Percentiles rank a stretch among this genome's conserved stretches.
Conservation (phyloP, 2,888 invertebrate genomes). For the Alloscopus bannaensis region DNA sequence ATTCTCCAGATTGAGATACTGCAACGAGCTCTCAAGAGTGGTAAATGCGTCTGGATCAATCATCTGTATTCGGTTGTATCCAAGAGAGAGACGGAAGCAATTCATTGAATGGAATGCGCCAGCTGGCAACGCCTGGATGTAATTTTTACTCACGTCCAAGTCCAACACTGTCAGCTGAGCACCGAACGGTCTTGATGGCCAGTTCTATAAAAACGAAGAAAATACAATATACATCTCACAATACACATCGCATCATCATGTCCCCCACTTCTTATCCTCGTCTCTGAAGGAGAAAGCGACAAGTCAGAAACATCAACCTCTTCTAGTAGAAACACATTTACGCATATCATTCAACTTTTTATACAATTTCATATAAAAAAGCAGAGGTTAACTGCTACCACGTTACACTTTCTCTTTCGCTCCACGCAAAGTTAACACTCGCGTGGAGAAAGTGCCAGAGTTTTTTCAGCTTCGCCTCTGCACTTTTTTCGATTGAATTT, state of each 20-base stretch:
- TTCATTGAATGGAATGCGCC: conserved; percentile 83
- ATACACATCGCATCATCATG: conserved; percentile 10
- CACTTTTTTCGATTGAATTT: conserved; percentile 34
- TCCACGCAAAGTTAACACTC: no score
- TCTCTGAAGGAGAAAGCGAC: no score
- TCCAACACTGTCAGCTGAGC: conserved; percentile 83
- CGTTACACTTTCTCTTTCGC: no score
- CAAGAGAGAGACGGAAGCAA: conserved; percentile 84
- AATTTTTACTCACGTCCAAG: conserved; percentile 88
- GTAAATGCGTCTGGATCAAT: conserved; percentile 83
- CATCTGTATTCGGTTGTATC: conserved; percentile 91
- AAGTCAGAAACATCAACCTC: no score
- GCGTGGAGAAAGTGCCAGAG: background rate
- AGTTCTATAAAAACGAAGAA: conserved; percentile 62
- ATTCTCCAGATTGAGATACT: conserved; percentile 85
- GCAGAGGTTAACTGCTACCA: no score
- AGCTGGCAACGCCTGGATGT: conserved; percentile 81
- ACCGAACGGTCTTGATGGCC: conserved; percentile 69
- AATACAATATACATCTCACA: background rate
- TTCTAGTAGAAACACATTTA: no score
- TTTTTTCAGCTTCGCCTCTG: conserved; percentile 2
- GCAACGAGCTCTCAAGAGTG: conserved; percentile 84
- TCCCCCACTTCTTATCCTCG: no score
- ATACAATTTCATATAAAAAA: no score
- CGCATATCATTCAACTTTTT: no score